phyloP scores from a whole-genome alignment of 2,797 vertebrate genomes.

The Linurgus olivaceus region DNA sequence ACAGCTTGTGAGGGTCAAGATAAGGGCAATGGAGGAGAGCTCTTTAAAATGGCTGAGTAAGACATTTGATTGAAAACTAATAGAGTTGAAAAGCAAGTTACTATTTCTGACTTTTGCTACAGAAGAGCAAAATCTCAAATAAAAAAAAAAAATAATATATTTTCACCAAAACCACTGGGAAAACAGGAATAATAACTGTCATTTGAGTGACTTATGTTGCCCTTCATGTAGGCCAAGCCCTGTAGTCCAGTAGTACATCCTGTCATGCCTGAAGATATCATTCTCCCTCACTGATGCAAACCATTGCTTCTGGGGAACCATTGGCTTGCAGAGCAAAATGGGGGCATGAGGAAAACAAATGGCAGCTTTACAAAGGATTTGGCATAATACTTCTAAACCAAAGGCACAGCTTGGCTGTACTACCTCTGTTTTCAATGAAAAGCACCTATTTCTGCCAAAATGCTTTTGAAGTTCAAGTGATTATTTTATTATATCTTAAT shows the following conservation, averaged over 20 bases:
- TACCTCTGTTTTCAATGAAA: neutral
- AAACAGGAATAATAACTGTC: neutral
- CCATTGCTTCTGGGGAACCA: neutral
- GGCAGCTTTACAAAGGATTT: neutral
- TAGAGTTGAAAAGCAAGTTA: neutral
- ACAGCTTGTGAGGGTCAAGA: neutral
- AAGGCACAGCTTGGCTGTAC: neutral
- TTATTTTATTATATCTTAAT: neutral
- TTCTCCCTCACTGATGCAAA: neutral
- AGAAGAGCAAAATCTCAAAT: neutral
- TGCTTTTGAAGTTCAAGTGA: neutral
- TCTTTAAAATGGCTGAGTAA: neutral
- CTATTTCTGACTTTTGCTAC: neutral
- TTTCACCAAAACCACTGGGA: neutral
- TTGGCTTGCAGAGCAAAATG: neutral
- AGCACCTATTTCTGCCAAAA: neutral
- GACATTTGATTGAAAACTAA: neutral
- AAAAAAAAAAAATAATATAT: neutral
- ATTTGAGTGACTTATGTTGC: fast-evolving
- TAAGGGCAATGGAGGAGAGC: neutral
- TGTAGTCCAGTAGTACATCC: neutral
- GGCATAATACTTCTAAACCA: neutral
- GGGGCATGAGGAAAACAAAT: neutral
- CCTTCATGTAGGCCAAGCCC: neutral
- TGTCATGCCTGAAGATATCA: neutral